A percentile compares a stretch with the other conserved stretches of the same genome.
phyloP scores from a whole-genome alignment of 2,888 invertebrate species.

The Bhutanitis thaidina region DNA sequence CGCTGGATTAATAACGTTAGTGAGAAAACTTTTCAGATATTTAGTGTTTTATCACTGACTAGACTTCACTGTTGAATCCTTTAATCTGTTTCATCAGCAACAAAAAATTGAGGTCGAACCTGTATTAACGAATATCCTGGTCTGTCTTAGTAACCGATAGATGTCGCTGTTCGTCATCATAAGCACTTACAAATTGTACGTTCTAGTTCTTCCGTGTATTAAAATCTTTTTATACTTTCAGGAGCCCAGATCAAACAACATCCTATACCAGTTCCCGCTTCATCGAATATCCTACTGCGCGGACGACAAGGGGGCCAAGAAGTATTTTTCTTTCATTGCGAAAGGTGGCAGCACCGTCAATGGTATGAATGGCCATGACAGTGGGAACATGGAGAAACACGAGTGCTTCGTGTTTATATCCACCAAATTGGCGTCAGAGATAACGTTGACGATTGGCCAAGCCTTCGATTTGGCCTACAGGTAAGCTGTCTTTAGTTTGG shows the following conservation, averaged over 20 bases:
- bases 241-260: slow-evolving; percentile 87
- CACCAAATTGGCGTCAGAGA: slow-evolving; percentile 98
- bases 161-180: no score
- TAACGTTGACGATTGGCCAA: slow-evolving; percentile 98
- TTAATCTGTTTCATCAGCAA: no score
- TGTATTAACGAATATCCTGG: no score
- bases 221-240: slow-evolving; percentile 46
- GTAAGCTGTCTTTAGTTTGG: slow-evolving; percentile 38
- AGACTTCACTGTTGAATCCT: no score
- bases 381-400: slow-evolving; percentile 83
- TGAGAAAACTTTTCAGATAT: no score
- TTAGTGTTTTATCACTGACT: no score
- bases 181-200: no score
- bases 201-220: neutral
- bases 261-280: slow-evolving; percentile 96
- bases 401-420: slow-evolving; percentile 98
- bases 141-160: no score
- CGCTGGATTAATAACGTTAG: no score
- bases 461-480: slow-evolving; percentile 98
- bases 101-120: no score
- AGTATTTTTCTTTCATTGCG: slow-evolving; percentile 97
- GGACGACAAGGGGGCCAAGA: slow-evolving; percentile 98
- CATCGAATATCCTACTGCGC: slow-evolving; percentile 99
- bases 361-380: slow-evolving; percentile 66
- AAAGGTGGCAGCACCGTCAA: slow-evolving; percentile 78